Conservation (phyloP, 2,797 vertebrate genomes). For the Labroides dimidiatus region DNA sequence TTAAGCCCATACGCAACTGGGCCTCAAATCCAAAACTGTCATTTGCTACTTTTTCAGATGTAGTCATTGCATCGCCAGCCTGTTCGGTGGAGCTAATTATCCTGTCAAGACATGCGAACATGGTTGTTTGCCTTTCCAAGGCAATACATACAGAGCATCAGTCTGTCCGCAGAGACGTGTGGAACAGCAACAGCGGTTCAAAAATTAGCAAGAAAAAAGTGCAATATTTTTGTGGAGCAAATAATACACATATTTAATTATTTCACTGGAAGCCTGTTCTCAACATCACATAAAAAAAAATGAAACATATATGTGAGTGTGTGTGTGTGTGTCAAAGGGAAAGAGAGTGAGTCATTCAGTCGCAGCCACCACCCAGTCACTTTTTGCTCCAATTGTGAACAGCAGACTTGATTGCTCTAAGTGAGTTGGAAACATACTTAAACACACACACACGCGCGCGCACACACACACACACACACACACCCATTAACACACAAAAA, state of each 20-base stretch:
- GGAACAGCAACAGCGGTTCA: neutral
- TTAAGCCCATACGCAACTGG: neutral
- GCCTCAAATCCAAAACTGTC: neutral
- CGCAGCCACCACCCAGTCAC: constrained; percentile 57
- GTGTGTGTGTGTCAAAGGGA: constrained; percentile 14
- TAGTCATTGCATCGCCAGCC: neutral
- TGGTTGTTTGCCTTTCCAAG: neutral
- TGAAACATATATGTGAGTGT: constrained; percentile 8
- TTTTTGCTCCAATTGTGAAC: constrained; percentile 43
- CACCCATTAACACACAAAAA: neutral
- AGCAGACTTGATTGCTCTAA: constrained; percentile 61
- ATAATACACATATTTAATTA: neutral
- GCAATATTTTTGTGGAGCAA: neutral
- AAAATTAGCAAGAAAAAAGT: neutral
- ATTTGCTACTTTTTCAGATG: constrained; percentile 6
- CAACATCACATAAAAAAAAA: neutral
- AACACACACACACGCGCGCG: constrained; percentile 17
- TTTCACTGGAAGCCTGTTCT: neutral
- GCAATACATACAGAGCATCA: constrained; percentile 2
- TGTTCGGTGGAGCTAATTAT: neutral
- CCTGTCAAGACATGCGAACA: neutral
- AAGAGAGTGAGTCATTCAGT: constrained; percentile 60
- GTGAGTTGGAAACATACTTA: constrained; percentile 18
- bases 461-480: constrained; percentile 25
- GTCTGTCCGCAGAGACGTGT: neutral